Evolutionary conservation across 2,888 invertebrate genomes (phyloP).

Genomic region (Tanypteryx hageni): DNA sequence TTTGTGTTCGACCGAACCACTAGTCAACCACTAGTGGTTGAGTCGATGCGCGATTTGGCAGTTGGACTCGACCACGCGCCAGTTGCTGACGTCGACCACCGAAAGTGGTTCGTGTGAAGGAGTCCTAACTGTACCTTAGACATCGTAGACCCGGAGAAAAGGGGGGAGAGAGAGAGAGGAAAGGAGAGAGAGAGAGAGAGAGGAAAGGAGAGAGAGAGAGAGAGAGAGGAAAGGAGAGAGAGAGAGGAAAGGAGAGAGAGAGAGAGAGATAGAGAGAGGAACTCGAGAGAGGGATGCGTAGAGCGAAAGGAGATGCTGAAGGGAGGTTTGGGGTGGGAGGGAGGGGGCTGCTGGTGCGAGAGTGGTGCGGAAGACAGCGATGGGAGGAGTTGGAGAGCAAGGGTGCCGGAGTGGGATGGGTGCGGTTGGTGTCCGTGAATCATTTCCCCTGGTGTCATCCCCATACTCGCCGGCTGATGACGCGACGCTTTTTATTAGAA

Average conservation of each 20-base stretch:
- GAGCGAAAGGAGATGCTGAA: background rate
- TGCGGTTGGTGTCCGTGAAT: slow-evolving; percentile 61
- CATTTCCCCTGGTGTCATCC: slow-evolving; percentile 61
- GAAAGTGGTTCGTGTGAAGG: too few species aligned
- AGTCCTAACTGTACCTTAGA: too few species aligned
- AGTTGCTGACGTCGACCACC: too few species aligned
- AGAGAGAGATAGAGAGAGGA: background rate
- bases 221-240: background rate
- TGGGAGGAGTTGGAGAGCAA: background rate
- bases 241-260: background rate
- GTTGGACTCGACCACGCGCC: too few species aligned
- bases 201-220: too few species aligned
- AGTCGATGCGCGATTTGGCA: too few species aligned
- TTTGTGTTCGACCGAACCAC: too few species aligned
- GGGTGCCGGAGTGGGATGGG: slow-evolving; percentile 9
- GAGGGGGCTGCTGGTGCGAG: background rate
- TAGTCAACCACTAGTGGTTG: too few species aligned
- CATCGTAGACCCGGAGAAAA: too few species aligned
- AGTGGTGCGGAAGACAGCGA: slow-evolving; percentile 2
- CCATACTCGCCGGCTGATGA: slow-evolving; percentile 62
- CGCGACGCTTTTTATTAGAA: slow-evolving; percentile 64
- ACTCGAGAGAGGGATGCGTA: background rate
- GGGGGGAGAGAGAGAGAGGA: too few species aligned
- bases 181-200: too few species aligned
- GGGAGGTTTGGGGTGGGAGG: background rate